Conservation (phyloP, 2,888 invertebrate genomes). For the Plebejus melissa region DNA sequence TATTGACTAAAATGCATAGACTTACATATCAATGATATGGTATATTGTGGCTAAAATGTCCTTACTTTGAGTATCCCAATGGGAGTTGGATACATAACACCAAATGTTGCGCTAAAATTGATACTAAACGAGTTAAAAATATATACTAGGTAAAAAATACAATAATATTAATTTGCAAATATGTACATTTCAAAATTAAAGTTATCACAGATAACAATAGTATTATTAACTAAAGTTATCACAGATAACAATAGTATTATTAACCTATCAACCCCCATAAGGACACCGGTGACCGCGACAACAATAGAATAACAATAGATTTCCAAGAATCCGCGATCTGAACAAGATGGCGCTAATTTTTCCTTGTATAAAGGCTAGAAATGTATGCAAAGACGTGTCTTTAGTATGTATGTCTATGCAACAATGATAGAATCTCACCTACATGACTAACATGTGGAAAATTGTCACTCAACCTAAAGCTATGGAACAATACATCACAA, state of each 20-base stretch:
- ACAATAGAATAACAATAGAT: no score
- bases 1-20: background rate
- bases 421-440: slow-evolving; percentile 10
- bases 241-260: no score
- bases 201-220: background rate
- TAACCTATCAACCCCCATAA: no score
- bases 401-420: background rate
- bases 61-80: background rate
- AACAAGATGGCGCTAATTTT: background rate
- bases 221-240: background rate
- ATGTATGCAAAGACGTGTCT: background rate
- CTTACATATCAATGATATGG: background rate
- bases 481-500: slow-evolving; percentile 22
- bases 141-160: background rate
- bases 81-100: background rate
- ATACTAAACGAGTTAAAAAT: background rate
- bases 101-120: background rate
- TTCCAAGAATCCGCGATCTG: background rate
- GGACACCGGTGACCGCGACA: no score
- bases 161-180: background rate
- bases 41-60: background rate
- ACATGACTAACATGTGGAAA: background rate
- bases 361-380: background rate
- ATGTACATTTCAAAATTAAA: background rate
- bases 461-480: background rate